Percentiles rank a stretch among this genome's conserved stretches.
These are phyloP conservation scores for Oxygymnocypris stewartii DNA, from an alignment of 2,113 vertebrate species.

Conservation along the genomic window DNA sequence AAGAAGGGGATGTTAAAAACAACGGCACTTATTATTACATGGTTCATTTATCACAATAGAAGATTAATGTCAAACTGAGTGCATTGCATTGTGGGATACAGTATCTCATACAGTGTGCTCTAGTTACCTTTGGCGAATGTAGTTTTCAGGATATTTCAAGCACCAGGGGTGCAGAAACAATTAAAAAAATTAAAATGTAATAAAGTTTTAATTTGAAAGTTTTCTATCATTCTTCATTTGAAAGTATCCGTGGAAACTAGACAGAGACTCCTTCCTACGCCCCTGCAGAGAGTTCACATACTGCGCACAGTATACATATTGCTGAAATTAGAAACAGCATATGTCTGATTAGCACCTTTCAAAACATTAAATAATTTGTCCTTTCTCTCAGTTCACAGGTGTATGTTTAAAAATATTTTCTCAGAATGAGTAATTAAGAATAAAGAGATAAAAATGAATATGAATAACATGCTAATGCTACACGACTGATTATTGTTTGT, in stretches of 20 bases:
- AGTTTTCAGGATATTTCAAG: not conserved
- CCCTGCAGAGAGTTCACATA: not conserved
- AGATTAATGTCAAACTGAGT: not conserved
- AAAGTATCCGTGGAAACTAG: not conserved
- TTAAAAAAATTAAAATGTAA: not conserved
- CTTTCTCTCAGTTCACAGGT: not conserved
- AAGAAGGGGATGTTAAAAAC: not conserved
- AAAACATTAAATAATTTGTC: not conserved
- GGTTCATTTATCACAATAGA: not conserved
- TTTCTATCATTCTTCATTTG: not conserved
- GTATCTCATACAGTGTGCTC: not conserved
- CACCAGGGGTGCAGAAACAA: not conserved
- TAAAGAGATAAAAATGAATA: not conserved
- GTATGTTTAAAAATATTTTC: not conserved
- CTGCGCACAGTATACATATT: not conserved
- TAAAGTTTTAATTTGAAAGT: not conserved
- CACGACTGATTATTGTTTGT: not conserved
- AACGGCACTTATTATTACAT: not conserved
- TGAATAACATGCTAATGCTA: not conserved
- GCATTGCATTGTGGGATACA: not conserved
- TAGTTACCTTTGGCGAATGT: not conserved
- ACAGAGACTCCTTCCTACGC: not conserved
- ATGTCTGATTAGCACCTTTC: not conserved
- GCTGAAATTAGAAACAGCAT: not conserved
- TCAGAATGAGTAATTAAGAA: not conserved